Conservation (phyloP, 2,797 vertebrate genomes). For the Rachycentron canadum region DNA sequence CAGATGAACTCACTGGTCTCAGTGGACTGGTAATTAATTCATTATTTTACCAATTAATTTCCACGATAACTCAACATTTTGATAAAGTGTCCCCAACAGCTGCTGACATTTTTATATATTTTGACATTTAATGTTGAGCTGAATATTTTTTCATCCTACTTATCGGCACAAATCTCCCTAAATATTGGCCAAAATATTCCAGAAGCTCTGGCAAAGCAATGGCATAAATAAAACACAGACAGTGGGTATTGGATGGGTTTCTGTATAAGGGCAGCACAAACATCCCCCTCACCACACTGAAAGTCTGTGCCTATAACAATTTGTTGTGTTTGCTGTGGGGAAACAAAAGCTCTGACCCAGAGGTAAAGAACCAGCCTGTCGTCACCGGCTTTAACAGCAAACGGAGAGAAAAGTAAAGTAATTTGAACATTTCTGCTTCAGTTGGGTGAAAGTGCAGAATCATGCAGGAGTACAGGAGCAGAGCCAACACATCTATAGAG, state of each 20-base stretch:
- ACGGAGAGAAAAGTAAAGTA: not conserved
- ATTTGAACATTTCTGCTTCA: not conserved
- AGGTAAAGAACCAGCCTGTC: not conserved
- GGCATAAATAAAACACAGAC: not conserved
- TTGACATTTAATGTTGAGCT: not conserved
- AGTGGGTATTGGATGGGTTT: not conserved
- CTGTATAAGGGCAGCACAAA: not conserved
- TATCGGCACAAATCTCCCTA: not conserved
- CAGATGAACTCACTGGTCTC: not conserved
- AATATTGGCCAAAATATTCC: not conserved
- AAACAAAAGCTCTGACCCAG: conserved; percentile 3
- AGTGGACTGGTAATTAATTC: not conserved
- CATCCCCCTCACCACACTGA: not conserved
- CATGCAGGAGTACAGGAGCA: not conserved
- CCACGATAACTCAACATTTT: not conserved
- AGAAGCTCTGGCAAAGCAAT: not conserved
- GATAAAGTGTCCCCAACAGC: not conserved
- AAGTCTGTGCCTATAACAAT: not conserved
- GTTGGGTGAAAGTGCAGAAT: not conserved
- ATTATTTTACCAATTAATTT: too few species aligned
- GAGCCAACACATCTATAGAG: not conserved
- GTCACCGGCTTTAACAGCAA: not conserved
- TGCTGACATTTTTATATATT: not conserved
- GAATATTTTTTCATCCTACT: too few species aligned
- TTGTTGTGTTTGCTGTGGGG: not conserved